These are phyloP conservation scores for Limnephilus marmoratus DNA, from an alignment of 2,888 invertebrate genomes.

Conservation along the genomic window DNA sequence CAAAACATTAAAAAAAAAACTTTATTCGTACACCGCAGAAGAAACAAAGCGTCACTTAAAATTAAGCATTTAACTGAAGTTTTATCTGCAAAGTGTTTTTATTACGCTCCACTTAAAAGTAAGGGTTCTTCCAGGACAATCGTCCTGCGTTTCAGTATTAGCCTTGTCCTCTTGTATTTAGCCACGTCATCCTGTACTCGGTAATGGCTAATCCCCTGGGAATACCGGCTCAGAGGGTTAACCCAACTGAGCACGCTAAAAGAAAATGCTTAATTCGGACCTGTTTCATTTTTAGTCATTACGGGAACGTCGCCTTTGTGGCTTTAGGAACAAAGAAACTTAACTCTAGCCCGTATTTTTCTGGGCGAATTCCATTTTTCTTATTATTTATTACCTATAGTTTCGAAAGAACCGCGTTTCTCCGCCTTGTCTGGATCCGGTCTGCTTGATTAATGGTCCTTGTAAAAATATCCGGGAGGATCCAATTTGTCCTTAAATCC, in stretches of 20 bases:
- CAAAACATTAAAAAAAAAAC: neutral
- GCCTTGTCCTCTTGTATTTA: conserved; percentile 18
- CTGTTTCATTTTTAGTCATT: conserved; percentile 34
- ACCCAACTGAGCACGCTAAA: conserved; percentile 12
- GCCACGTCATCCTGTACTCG: conserved; percentile 25
- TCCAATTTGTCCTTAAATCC: neutral
- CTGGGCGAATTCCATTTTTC: neutral
- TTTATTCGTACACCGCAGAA: neutral
- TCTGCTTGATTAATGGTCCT: neutral
- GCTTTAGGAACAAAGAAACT: conserved; percentile 32
- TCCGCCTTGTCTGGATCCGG: neutral
- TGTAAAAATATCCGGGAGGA: neutral
- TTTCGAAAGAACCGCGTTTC: neutral
- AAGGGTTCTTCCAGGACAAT: neutral
- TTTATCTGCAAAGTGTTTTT: conserved; percentile 35
- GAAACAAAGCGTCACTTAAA: neutral
- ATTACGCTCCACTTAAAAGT: conserved; percentile 18
- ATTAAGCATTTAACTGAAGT: neutral
- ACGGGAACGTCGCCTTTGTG: conserved; percentile 17
- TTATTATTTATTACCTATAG: neutral
- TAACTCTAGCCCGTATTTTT: neutral
- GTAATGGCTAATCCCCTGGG: conserved; percentile 23
- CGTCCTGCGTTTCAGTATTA: conserved; percentile 5
- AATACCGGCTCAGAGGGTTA: conserved; percentile 9
- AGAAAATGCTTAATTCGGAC: conserved; percentile 35